Conservation (phyloP, 2,888 invertebrate species). For the Philhelius pedissequus region DNA sequence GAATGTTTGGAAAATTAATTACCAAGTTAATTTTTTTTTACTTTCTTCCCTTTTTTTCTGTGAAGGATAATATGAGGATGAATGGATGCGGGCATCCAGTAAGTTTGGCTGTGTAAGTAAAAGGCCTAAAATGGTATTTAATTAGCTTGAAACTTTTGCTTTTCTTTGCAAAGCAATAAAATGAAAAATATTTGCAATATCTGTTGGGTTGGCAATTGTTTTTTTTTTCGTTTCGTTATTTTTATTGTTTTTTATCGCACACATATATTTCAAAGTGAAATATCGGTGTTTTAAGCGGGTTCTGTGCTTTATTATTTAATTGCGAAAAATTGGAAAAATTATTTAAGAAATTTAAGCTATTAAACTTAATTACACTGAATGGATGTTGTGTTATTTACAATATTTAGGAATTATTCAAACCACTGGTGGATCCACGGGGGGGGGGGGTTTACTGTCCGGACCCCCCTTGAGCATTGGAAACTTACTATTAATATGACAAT, state of each 20-base stretch:
- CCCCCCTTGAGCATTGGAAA: too few species aligned
- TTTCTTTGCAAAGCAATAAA: constrained; percentile 14
- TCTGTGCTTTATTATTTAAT: not conserved
- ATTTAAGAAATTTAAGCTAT: not conserved
- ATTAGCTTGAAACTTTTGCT: constrained; percentile 50
- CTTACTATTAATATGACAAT: too few species aligned
- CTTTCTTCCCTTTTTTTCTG: not conserved
- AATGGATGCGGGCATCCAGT: constrained; percentile 6
- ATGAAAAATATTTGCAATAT: constrained; percentile 51
- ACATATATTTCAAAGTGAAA: constrained; percentile 1
- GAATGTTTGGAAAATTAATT: constrained; percentile 59
- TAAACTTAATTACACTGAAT: not conserved
- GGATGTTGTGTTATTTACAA: not conserved
- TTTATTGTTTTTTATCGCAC: not conserved
- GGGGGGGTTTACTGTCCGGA: too few species aligned
- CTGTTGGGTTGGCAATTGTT: not conserved
- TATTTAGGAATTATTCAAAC: too few species aligned
- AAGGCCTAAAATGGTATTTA: constrained; percentile 59
- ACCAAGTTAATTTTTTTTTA: constrained; percentile 26
- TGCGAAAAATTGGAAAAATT: not conserved
- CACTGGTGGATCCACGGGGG: too few species aligned
- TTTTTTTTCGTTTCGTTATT: not conserved
- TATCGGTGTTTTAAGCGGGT: constrained; percentile 12
- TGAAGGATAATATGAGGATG: constrained; percentile 4
- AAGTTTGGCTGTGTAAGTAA: constrained; percentile 10